A percentile compares a stretch with the other conserved stretches of the same genome.
These are phyloP conservation scores for Lepilemur septentrionalis DNA, from an alignment of 2,797 vertebrate species.

Conservation along the genomic window DNA sequence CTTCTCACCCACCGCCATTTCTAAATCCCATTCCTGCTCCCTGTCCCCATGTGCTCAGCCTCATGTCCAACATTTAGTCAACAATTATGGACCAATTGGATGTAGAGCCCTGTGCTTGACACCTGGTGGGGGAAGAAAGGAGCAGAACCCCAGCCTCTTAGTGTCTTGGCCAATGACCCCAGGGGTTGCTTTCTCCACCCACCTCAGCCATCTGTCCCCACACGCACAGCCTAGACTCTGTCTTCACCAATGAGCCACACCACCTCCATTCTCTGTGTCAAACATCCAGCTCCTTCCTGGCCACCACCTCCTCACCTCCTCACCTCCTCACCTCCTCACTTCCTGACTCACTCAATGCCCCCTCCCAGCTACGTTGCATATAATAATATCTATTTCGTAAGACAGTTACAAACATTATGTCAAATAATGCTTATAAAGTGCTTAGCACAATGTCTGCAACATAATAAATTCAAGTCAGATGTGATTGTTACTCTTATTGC, in stretches of 20 bases:
- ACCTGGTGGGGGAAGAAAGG: background rate
- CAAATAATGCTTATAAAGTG: background rate
- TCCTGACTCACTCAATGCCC: background rate
- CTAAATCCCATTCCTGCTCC: background rate
- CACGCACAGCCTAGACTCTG: background rate
- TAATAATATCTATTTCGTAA: background rate
- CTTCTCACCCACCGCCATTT: background rate
- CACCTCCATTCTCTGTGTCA: background rate
- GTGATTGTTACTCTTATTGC: background rate
- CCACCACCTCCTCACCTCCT: background rate
- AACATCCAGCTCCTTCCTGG: background rate
- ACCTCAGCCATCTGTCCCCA: background rate
- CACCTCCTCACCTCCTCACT: background rate
- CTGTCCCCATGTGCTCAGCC: background rate
- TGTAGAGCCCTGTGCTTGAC: background rate
- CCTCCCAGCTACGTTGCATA: background rate
- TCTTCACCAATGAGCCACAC: background rate
- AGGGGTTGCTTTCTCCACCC: background rate
- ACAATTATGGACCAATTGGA: background rate
- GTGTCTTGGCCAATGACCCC: background rate
- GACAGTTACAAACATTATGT: background rate
- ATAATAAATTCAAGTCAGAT: background rate
- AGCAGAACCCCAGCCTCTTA: background rate
- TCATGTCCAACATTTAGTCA: background rate
- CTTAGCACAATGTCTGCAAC: background rate